These are phyloP conservation scores for Petrocephalus microphthalmus DNA, from an alignment of 2,113 vertebrate species.

Conservation along the genomic window DNA sequence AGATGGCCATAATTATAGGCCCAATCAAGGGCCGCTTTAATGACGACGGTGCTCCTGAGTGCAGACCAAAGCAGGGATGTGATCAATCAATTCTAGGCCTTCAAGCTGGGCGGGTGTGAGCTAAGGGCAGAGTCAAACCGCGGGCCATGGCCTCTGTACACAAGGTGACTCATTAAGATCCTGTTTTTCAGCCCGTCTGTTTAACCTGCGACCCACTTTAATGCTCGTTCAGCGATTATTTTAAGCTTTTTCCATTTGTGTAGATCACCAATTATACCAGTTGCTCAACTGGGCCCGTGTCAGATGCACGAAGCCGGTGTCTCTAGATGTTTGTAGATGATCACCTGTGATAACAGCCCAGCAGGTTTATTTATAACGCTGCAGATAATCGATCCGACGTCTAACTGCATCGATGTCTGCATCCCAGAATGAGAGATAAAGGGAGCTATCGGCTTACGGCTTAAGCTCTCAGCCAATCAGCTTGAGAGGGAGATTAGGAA, in stretches of 20 bases:
- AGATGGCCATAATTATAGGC: slow-evolving; percentile 66
- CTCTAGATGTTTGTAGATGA: slow-evolving; percentile 2
- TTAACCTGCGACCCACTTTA: slow-evolving; percentile 21
- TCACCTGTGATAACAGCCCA: background rate
- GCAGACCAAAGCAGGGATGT: slow-evolving; percentile 43
- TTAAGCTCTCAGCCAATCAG: background rate
- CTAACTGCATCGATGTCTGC: background rate
- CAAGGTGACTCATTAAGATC: slow-evolving; percentile 39
- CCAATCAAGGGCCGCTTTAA: slow-evolving; percentile 64
- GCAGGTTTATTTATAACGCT: background rate
- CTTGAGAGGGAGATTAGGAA: background rate
- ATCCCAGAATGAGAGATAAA: background rate
- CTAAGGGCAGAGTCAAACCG: slow-evolving; percentile 39
- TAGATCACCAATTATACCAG: background rate
- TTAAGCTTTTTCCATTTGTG: background rate
- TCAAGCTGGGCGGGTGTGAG: slow-evolving; percentile 29
- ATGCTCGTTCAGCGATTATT: background rate
- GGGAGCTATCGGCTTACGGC: background rate
- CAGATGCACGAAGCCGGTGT: background rate
- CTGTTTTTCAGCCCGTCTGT: slow-evolving; percentile 36
- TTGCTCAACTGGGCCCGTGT: slow-evolving; percentile 11
- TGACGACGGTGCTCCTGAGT: slow-evolving; percentile 58
- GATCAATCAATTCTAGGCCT: slow-evolving; percentile 57
- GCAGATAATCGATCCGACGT: background rate
- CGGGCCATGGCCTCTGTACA: background rate